Conservation (phyloP, 2,797 vertebrate species). For the Aratinga solstitialis region DNA sequence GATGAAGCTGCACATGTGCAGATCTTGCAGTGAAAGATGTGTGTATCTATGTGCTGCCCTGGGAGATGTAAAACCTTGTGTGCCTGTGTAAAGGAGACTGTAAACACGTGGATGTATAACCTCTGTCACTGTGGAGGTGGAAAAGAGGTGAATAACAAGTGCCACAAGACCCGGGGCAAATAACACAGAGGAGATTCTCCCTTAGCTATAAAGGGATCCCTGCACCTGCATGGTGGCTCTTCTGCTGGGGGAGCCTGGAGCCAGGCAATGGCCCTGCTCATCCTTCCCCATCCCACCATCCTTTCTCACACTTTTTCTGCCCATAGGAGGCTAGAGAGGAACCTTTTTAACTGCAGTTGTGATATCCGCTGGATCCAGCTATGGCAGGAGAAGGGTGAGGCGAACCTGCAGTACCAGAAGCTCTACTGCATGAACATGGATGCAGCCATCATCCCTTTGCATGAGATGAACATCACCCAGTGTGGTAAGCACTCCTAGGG, state of each 20-base stretch:
- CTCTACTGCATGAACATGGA: slow-evolving; percentile 88
- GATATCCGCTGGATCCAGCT: slow-evolving; percentile 98
- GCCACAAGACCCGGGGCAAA: neutral
- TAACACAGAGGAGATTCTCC: fast-evolving
- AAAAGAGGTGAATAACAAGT: neutral
- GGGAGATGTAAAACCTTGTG: neutral
- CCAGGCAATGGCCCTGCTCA: neutral
- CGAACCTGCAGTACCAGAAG: slow-evolving; percentile 86
- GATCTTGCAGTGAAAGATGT: neutral
- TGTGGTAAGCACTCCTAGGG: slow-evolving; percentile 84
- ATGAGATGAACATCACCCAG: slow-evolving; percentile 92
- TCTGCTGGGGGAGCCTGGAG: neutral
- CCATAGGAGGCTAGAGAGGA: slow-evolving; percentile 87
- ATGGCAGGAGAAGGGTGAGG: slow-evolving; percentile 93
- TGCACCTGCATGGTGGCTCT: too few relatives aligned
- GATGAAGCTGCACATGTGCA: neutral
- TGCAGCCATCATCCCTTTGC: slow-evolving; percentile 82
- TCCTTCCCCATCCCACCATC: neutral
- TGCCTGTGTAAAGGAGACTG: fast-evolving
- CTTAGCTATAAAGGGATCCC: neutral
- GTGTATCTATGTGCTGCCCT: neutral
- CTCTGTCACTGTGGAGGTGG: neutral
- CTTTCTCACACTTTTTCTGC: slow-evolving; percentile 39
- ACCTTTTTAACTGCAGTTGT: slow-evolving; percentile 94
- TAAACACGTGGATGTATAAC: fast-evolving